Evolutionary conservation across 2,888 invertebrate genomes (phyloP).

Genomic region (Saturnia japonica): DNA sequence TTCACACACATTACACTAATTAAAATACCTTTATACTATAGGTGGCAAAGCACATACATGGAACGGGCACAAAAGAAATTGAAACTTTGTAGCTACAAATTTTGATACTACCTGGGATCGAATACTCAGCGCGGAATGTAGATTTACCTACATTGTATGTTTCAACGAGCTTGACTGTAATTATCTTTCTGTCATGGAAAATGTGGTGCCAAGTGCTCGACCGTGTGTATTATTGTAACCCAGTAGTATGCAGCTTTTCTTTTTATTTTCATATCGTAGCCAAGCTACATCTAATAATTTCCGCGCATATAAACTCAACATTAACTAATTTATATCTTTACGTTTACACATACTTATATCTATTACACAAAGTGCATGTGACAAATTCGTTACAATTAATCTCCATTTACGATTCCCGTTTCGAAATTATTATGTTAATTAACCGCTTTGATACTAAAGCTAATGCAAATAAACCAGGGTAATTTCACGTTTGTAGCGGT

Average conservation of each 20-base stretch:
- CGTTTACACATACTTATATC: neutral
- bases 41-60: neutral
- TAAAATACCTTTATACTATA: neutral
- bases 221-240: conserved; percentile 40
- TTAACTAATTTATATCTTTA: neutral
- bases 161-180: neutral
- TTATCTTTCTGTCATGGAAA: conserved; percentile 29
- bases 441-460: conserved; percentile 32
- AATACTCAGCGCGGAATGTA: neutral
- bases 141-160: neutral
- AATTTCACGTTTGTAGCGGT: conserved; percentile 32
- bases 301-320: conserved; percentile 1
- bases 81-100: neutral
- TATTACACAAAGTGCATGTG: conserved; percentile 18
- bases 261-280: conserved; percentile 33
- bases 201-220: conserved; percentile 45
- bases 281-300: conserved; percentile 30
- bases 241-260: conserved; percentile 31
- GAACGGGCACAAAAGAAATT: neutral
- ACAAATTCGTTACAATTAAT: conserved; percentile 30
- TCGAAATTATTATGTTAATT: conserved; percentile 42
- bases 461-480: conserved; percentile 35
- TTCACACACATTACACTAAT: neutral
- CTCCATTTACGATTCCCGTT: conserved; percentile 36
- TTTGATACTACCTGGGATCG: neutral